Evolutionary conservation across 2,888 invertebrate genomes (phyloP), one percentile per base, ranked within the genome.

Genomic region (Leucania comma): DNA sequence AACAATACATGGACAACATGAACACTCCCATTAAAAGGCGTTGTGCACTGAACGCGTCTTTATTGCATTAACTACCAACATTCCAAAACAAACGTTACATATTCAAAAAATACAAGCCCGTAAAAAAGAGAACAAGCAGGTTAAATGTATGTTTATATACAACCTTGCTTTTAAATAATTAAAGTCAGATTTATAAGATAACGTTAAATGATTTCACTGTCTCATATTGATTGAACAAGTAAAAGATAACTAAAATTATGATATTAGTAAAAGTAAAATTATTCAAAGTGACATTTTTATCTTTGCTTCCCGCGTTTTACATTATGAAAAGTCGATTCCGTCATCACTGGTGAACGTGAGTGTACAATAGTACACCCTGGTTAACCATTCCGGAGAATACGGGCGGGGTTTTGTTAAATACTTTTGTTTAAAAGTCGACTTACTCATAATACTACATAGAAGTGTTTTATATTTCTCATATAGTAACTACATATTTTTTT

Each of bases 11-110:
- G 61, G 66, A 79, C 67, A 78, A 83, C 69, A 59, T 84, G 80
- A 87, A 88, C 87, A 87, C 80, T 87, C 84, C 85, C 81, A 76
- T 76, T 72, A 58, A 72, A 80, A 78, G 65, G 68, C 71, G 75
- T 84, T 82, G 80, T 84, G 82, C 84, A 80, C 61, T 75, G 78
- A 80, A 78, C 80, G 84, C 77, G 59, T 73, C 61, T 54, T 73
- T 72, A 81, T 82, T 85, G 76, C 73, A 78, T 75, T 68, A 54
- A 63, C 51, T 72, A 73, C 50, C 57, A 77, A 83, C 80, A 78
- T 80, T 80, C 78, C 68, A 78, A 72, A 78, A 78, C 58, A 72
- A 78, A 74, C 50, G 64, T 75, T 64, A 32, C 32, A 57, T 58
- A 58, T 61, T 61, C 58, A 65, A 76, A 83, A 65, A 61, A 66